phyloP scores from a whole-genome alignment of 2,113 vertebrate genomes.

The Numida meleagris region DNA sequence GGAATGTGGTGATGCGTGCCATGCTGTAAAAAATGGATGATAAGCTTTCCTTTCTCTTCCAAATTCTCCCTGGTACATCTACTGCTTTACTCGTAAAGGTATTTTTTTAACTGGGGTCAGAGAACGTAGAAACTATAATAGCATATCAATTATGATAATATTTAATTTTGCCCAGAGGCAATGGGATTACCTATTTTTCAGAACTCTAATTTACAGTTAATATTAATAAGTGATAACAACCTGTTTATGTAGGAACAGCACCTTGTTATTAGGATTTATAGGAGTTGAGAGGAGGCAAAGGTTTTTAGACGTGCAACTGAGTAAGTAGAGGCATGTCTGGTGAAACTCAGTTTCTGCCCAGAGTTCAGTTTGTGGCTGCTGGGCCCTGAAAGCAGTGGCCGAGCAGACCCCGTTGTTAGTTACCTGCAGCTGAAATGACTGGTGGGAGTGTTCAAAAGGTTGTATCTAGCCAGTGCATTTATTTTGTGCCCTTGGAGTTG shows the following conservation, averaged over 20 bases:
- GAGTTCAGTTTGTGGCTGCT: not conserved
- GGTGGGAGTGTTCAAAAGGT: not conserved
- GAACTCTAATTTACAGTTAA: not conserved
- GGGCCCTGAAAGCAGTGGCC: not conserved
- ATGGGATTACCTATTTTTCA: not conserved
- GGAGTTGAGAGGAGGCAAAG: not conserved
- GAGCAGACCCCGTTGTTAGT: not conserved
- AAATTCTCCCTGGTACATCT: not conserved
- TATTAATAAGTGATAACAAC: not conserved
- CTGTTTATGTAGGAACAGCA: not conserved
- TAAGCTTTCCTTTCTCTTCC: not conserved
- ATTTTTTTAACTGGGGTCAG: not conserved
- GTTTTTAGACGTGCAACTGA: not conserved
- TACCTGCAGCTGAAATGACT: not conserved
- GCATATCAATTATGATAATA: not conserved
- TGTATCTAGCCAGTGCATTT: not conserved
- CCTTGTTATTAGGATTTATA: not conserved
- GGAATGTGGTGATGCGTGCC: not conserved
- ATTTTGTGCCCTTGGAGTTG: not conserved
- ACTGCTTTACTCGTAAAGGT: not conserved
- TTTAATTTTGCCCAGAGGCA: not conserved
- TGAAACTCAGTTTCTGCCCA: not conserved
- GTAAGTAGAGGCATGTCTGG: accelerated
- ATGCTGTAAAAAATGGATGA: not conserved
- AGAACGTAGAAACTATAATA: not conserved